phyloP scores from a whole-genome alignment of 2,888 invertebrate genomes.

The Calephelis perditalis region DNA sequence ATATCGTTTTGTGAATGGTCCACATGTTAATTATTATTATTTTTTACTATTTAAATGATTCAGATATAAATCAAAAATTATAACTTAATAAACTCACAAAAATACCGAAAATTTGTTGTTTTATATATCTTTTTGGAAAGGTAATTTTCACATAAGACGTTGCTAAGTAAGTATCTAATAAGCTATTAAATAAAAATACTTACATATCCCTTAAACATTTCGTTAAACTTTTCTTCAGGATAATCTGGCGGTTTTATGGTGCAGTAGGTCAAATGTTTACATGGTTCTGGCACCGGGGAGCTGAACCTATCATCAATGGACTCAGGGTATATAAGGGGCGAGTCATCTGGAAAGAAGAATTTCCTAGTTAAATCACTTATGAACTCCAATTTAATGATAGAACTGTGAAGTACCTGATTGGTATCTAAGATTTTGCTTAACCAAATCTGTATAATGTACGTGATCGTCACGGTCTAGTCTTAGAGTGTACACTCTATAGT shows the following conservation, averaged over 20 bases:
- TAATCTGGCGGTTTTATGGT: constrained; percentile 50
- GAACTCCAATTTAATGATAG: background rate
- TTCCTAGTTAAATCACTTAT: background rate
- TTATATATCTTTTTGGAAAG: too few relatives aligned
- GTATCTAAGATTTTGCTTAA: too few relatives aligned
- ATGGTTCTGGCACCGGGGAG: constrained; percentile 39
- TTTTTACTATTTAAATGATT: too few relatives aligned
- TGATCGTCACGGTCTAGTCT: background rate
- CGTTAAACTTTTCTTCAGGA: constrained; percentile 49
- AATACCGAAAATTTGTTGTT: too few relatives aligned
- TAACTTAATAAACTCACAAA: too few relatives aligned
- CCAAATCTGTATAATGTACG: background rate
- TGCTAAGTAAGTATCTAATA: too few relatives aligned
- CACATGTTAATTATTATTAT: too few relatives aligned
- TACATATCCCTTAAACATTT: constrained; percentile 49
- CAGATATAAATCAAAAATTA: too few relatives aligned
- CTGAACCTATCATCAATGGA: background rate
- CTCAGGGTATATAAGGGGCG: background rate
- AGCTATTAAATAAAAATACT: constrained; percentile 26
- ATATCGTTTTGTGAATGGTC: too few relatives aligned
- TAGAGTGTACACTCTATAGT: too few relatives aligned
- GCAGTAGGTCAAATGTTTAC: constrained; percentile 47
- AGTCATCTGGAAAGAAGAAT: background rate
- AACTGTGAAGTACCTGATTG: too few relatives aligned
- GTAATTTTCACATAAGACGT: too few relatives aligned